phyloP scores from a whole-genome alignment of 2,888 invertebrate genomes.

The Pollenia labialis region DNA sequence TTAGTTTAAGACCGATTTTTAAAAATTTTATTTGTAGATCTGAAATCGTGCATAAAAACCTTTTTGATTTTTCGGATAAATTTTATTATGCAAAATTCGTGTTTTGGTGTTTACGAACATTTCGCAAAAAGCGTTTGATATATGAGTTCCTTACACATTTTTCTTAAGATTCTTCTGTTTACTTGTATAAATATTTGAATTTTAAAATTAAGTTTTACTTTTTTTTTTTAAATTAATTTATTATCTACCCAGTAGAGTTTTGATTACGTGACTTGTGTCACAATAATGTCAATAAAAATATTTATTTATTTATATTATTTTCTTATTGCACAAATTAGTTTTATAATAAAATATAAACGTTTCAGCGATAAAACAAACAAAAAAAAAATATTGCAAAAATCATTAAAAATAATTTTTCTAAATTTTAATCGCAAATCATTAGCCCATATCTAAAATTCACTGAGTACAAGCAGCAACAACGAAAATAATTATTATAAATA shows the following conservation, averaged over 20 bases:
- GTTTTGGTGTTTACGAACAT: too few species aligned
- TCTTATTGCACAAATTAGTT: constrained; percentile 37
- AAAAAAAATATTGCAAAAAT: constrained; percentile 40
- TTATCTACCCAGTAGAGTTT: neutral
- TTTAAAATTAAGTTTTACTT: neutral
- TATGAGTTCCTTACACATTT: too few species aligned
- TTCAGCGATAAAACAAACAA: neutral
- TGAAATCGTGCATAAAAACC: too few species aligned
- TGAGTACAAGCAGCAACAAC: constrained; percentile 28
- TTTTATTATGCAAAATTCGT: too few species aligned
- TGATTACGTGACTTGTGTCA: constrained; percentile 65
- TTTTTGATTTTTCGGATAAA: too few species aligned
- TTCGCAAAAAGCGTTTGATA: too few species aligned
- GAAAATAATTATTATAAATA: neutral
- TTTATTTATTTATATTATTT: constrained; percentile 10
- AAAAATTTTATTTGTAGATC: too few species aligned
- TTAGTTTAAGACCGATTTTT: too few species aligned
- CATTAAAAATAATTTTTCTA: constrained; percentile 59
- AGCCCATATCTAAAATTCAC: constrained; percentile 51
- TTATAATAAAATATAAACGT: constrained; percentile 1
- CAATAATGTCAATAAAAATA: constrained; percentile 17
- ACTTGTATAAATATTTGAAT: too few species aligned
- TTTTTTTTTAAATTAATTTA: neutral
- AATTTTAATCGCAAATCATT: constrained; percentile 55
- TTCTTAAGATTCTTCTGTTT: too few species aligned